phyloP scores from a whole-genome alignment of 2,797 vertebrate genomes.

The Pempheris klunzingeri region DNA sequence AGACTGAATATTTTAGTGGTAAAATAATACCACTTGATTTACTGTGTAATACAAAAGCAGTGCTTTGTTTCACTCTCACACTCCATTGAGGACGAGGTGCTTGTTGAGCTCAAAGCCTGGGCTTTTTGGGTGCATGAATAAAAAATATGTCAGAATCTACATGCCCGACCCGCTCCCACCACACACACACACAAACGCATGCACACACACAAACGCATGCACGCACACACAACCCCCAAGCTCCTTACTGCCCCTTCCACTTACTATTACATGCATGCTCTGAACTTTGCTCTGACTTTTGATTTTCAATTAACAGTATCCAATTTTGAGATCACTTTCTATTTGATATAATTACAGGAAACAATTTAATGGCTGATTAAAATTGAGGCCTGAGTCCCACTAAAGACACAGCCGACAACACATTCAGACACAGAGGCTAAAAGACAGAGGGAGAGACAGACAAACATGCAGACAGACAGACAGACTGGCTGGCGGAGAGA shows the following conservation, averaged over 20 bases:
- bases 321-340: constrained; percentile 94
- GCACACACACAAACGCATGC: constrained; percentile 1
- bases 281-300: constrained; percentile 95
- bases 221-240: background rate
- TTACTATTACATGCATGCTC: constrained; percentile 80
- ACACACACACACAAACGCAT: background rate
- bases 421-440: constrained; percentile 69
- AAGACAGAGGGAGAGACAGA: constrained; percentile 21
- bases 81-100: constrained; percentile 84
- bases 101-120: constrained; percentile 76
- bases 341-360: constrained; percentile 97
- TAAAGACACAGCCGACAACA: constrained; percentile 88
- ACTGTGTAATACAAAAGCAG: constrained; percentile 91
- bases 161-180: constrained; percentile 4
- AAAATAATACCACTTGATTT: constrained; percentile 99
- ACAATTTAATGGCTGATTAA: constrained; percentile 97
- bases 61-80: constrained; percentile 86
- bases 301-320: constrained; percentile 95
- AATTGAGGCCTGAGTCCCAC: constrained; percentile 89
- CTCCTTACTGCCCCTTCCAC: constrained; percentile 28
- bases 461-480: background rate
- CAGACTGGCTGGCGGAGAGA: constrained; percentile 11
- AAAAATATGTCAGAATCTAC: constrained; percentile 82
- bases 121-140: constrained; percentile 86
- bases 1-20: constrained; percentile 96